Conservation (phyloP, 2,113 vertebrate species). For the Leuciscus idus region DNA sequence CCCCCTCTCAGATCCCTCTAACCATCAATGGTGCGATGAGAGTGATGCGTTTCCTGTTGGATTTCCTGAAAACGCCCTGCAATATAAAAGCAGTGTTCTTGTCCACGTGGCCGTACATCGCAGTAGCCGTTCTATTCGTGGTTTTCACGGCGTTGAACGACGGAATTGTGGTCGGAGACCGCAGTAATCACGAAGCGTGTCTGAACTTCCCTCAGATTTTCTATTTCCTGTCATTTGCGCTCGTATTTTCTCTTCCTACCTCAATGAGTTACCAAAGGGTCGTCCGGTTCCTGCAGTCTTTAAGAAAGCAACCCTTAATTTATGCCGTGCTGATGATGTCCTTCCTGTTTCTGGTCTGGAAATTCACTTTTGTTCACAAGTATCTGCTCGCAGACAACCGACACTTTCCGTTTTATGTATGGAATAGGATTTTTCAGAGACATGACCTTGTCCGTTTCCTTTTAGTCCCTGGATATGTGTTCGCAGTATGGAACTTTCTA, state of each 20-base stretch:
- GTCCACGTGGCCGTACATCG: slow-evolving; percentile 85
- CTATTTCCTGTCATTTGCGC: slow-evolving; percentile 89
- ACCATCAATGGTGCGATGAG: slow-evolving; percentile 73
- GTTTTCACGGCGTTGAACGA: slow-evolving; percentile 83
- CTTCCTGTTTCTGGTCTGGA: slow-evolving; percentile 86
- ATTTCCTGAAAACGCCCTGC: slow-evolving; percentile 70
- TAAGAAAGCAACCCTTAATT: slow-evolving; percentile 77
- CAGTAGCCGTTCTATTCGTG: slow-evolving; percentile 76
- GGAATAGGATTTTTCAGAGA: slow-evolving; percentile 88
- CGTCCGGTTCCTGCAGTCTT: slow-evolving; percentile 78
- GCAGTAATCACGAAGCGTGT: slow-evolving; percentile 87
- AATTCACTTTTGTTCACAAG: slow-evolving; percentile 89
- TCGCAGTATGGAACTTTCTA: slow-evolving; percentile 88
- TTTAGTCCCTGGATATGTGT: slow-evolving; percentile 88
- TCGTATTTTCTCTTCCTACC: slow-evolving; percentile 85
- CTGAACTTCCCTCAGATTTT: slow-evolving; percentile 93
- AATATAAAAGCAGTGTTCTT: slow-evolving; percentile 73
- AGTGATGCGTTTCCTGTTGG: slow-evolving; percentile 75
- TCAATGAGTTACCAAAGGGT: slow-evolving; percentile 78
- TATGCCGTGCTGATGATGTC: slow-evolving; percentile 70
- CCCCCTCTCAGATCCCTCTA: slow-evolving; percentile 70
- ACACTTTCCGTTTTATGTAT: slow-evolving; percentile 94
- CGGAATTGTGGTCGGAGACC: slow-evolving; percentile 92
- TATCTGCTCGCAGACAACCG: slow-evolving; percentile 97
- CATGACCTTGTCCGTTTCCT: slow-evolving; percentile 83